Evolutionary conservation across 2,888 invertebrate genomes (phyloP).

Genomic region (Thecocarcelia acutangulata): DNA sequence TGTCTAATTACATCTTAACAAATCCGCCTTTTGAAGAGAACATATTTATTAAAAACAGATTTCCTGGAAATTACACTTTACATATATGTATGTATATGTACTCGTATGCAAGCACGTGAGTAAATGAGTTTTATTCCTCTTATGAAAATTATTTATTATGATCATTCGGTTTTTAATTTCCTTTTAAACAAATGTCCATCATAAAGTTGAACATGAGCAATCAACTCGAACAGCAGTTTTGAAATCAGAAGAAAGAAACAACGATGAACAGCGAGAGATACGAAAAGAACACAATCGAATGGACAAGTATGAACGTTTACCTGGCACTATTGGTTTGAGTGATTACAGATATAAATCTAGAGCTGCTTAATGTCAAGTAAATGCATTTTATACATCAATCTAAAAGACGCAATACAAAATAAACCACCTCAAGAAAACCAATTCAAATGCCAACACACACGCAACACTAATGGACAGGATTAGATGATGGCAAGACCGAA

Average conservation of each 20-base stretch:
- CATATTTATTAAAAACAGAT: slow-evolving; percentile 40
- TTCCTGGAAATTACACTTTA: slow-evolving; percentile 57
- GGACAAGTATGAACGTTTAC: slow-evolving; percentile 55
- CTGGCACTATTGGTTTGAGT: slow-evolving; percentile 69
- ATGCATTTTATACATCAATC: slow-evolving; percentile 71
- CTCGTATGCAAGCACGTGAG: neutral
- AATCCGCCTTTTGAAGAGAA: slow-evolving; percentile 19
- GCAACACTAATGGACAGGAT: slow-evolving; percentile 51
- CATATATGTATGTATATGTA: neutral
- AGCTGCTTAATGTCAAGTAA: slow-evolving; percentile 72
- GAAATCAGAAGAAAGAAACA: slow-evolving; percentile 32
- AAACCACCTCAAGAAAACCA: slow-evolving; percentile 24
- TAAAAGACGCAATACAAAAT: slow-evolving; percentile 46
- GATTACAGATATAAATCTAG: slow-evolving; percentile 72
- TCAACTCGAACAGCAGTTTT: slow-evolving; percentile 58
- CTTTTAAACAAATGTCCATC: slow-evolving; percentile 65
- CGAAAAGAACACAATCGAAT: slow-evolving; percentile 27
- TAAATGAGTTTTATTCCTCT: slow-evolving; percentile 22
- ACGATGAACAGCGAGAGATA: slow-evolving; percentile 44
- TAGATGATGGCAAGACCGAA: slow-evolving; percentile 41
- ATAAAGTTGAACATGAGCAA: slow-evolving; percentile 64
- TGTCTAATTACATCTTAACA: neutral
- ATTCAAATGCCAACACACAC: slow-evolving; percentile 14
- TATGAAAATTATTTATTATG: slow-evolving; percentile 37
- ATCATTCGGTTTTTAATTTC: slow-evolving; percentile 56